Base-by-base conservation (phyloP, 2,797 vertebrate species). In the Cephalopachus bancanus region DNA sequence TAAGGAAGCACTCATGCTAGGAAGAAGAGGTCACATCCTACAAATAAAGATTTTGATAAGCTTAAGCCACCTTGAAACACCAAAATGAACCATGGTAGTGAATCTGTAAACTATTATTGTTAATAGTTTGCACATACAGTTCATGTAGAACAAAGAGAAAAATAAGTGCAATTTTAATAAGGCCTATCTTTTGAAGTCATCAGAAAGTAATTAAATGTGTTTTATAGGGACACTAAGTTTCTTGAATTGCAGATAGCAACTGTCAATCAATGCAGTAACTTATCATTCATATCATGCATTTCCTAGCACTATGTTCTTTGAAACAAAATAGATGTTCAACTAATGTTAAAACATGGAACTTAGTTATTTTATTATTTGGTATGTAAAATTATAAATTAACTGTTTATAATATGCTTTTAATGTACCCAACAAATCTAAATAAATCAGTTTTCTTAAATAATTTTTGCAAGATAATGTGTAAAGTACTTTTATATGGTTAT, bases 1-100 rank as follows among this genome's bases (percentile, higher is more conserved):
- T 33, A 19, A 30, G 24, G 12, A 51, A 71, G 22, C 28, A 26
- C 5, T 3, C 26, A 16, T 1, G 9, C 12, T 11, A 44, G 22
- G 17, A 59, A 15, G 26, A 1, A 24, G 53, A 59, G 53, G 5
- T 15, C 17, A 49, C 0, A 7, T 1, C 7, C 19, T 3, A 0
- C 20, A 15, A 62, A 7, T 4, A n/a, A 49, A 51, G 55, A 81
- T 11, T 7, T 24, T 30, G 3, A 9, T 11, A 19, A 53, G 20
- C 6, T 26, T 30, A 19, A 10, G 26, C 26, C 19, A 15, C 24
- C 2, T 14, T 72, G 69, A 33, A 33, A 26, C 28, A 6, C 17
- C 67, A 12, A 26, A 51, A 22, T 26, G 6, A 62, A 12, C 19
- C 4, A 26, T 10, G 28, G 9, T 24, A 26, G 28, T n/a, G 37